phyloP scores from a whole-genome alignment of 1,140 invertebrate species.

The Ceratina japonica region DNA sequence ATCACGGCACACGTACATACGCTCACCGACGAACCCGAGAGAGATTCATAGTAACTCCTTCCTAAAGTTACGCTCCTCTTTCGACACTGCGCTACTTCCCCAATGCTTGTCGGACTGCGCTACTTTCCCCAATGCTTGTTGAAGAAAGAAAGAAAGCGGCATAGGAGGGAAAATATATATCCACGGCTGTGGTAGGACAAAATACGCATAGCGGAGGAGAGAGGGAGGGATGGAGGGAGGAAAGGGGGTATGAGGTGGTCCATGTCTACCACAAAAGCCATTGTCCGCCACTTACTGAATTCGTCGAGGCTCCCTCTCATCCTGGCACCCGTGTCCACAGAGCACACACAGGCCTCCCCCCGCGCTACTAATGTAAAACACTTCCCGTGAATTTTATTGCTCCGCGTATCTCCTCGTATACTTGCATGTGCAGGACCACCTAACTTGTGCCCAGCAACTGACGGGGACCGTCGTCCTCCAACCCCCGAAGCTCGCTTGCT shows the following conservation, averaged over 20 bases:
- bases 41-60: too few relatives aligned
- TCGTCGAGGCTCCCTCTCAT: conserved; percentile 68
- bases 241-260: conserved; percentile 54
- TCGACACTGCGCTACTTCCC: conserved; percentile 26
- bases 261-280: conserved; percentile 77
- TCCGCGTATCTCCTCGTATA: conserved; percentile 57
- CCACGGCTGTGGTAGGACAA: conserved; percentile 43
- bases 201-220: conserved; percentile 58
- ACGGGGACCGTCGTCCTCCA: conserved; percentile 21
- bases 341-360: conserved; percentile 32
- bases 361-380: conserved; percentile 73
- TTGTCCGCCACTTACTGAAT: conserved; percentile 79
- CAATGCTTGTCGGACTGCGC: too few relatives aligned
- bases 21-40: conserved; percentile 9
- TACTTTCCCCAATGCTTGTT: conserved; percentile 1
- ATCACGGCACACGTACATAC: not conserved
- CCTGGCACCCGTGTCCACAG: conserved; percentile 48
- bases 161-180: conserved; percentile 45
- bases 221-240: too few relatives aligned
- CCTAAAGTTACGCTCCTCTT: not conserved
- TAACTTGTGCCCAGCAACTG: conserved; percentile 48
- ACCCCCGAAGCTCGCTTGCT: conserved; percentile 47
- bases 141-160: conserved; percentile 15
- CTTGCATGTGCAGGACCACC: conserved; percentile 37
- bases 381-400: conserved; percentile 77